Evolutionary conservation across 2,888 invertebrate species (phyloP), one percentile per base, ranked within the genome.

Genomic region (Phyto melanocephala): DNA sequence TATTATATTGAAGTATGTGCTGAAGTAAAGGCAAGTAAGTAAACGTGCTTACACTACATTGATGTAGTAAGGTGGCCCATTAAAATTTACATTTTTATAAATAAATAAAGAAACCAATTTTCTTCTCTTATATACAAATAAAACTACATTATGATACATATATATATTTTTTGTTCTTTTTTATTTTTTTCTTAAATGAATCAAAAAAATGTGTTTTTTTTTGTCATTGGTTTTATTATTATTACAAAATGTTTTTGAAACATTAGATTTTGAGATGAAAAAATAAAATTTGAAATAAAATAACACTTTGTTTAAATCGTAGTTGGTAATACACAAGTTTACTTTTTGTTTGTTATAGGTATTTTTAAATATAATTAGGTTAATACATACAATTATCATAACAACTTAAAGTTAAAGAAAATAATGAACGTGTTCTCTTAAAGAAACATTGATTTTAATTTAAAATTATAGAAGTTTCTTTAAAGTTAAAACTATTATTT

Each of bases 191-290:
- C 58, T 76, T 58, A 67, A 60, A 76, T 76, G 76, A 77, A 70
- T 77, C 77, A 70, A 68, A 28, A 28, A 28, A 77, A 76, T 68
- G 68, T 62, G 42, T 77, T 74, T 42, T 33, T 62, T 52, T 3
- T 54, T 56, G 40, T 45, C 24, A 22, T 54, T 62, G 22, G 62
- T 80, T 65, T 75, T 42, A 33, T 70, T 80, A 54, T 62, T 71
- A 71, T 52, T 81, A 81, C 80, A 81, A 81, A 81, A 81, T 81
- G 78, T 81, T 77, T 81, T 81, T 63, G 72, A 81, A 81, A 81
- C 81, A 78, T 78, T 81, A 81, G 72, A 74, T 42, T 67, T 78
- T 72, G 62, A 81, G 77, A 81, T 81, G 81, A 74, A 77, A 77
- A 77, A 81, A 81, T 77, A 77, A 81, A 81, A 70, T 67, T 81